These are phyloP conservation scores for Sinohyriopsis cumingii DNA, from an alignment of 2,888 invertebrate species.

Conservation along the genomic window DNA sequence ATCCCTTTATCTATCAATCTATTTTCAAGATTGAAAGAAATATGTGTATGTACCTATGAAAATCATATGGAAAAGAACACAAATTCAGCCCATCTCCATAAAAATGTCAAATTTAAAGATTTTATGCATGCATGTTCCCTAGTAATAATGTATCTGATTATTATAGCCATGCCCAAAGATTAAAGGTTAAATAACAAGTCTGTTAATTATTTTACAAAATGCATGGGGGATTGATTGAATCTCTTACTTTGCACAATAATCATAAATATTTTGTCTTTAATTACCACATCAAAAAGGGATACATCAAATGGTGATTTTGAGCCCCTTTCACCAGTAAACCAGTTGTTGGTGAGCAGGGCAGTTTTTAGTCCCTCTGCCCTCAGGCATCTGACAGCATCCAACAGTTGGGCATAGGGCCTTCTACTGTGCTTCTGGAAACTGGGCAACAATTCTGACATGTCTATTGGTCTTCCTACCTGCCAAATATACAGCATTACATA, in stretches of 20 bases:
- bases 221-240: neutral
- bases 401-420: constrained; percentile 44
- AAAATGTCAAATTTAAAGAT: too few species aligned
- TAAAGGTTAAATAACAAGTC: too few species aligned
- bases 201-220: neutral
- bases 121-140: too few species aligned
- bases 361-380: constrained; percentile 67
- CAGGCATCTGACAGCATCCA: constrained; percentile 60
- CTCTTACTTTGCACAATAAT: neutral
- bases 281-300: constrained; percentile 64
- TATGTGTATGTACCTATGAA: too few species aligned
- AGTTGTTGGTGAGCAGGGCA: constrained; percentile 73
- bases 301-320: constrained; percentile 45
- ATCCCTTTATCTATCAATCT: too few species aligned
- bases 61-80: too few species aligned
- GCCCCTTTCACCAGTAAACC: constrained; percentile 35
- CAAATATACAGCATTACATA: neutral
- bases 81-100: too few species aligned
- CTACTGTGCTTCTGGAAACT: constrained; percentile 5
- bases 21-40: too few species aligned
- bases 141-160: too few species aligned
- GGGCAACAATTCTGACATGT: constrained; percentile 28
- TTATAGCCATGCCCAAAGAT: too few species aligned
- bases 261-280: constrained; percentile 4
- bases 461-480: constrained; percentile 35